Evolutionary conservation across 2,888 invertebrate species (phyloP), one percentile per base, ranked within the genome.

Genomic region (Microctonus hyperodae): DNA sequence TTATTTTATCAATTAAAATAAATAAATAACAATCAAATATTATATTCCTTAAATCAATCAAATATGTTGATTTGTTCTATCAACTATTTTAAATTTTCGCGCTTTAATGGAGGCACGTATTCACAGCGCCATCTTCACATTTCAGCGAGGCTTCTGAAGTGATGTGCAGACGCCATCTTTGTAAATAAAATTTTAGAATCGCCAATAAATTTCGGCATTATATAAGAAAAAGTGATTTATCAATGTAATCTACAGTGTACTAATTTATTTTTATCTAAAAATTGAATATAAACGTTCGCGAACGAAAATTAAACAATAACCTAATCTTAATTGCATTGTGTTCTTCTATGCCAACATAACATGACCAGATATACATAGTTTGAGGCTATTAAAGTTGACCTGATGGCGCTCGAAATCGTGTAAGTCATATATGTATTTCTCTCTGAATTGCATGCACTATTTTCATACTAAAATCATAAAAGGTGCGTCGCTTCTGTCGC

Each of bases 1-100:
- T 13, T 69, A 51, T 61, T 56, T 44, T 53, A 62, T 25, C n/a
- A n/a, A n/a, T n/a, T n/a, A n/a, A n/a, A 50, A 59, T 67, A 64
- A 57, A 64, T 44, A 13, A 50, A 50, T 50, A 65, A 4, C 35
- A 60, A 57, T 57, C 7, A 50, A 3, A 65, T 13, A 50, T 13
- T 5, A 16, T 28, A 44, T 16, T 35, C 23, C 44, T 48, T 56
- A 22, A 57, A 23, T 11, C 13, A n/a, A 20, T 56, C 31, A 2
- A 37, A 44, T 9, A 25, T 2, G 5, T 9, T 28, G 9, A 28
- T n/a, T 44, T 16, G n/a, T 13, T 7, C 7, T 10, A 6, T 7
- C 7, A 44, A 44, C 6, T 5, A 6, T 20, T 44, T 44, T 7
- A 16, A 16, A 16, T 44, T 44, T 1, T 16, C 44, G 20, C 44